phyloP scores from a whole-genome alignment of 2,888 invertebrate genomes.

The Scelioninae gen. 1 region DNA sequence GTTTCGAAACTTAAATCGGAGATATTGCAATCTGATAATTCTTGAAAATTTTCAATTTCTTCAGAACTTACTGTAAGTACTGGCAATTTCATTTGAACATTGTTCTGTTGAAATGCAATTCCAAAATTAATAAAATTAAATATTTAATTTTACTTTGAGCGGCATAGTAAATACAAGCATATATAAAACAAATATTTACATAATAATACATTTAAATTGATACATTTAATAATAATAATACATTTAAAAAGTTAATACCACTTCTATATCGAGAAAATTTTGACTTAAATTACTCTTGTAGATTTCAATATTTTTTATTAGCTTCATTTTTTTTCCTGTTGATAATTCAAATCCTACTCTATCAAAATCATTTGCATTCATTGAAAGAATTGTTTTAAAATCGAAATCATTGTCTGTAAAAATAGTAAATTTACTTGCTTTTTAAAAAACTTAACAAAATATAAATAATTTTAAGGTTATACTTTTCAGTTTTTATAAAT shows the following conservation, averaged over 20 bases:
- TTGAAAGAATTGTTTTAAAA: neutral
- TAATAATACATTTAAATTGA: too few relatives aligned
- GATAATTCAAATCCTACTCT: neutral
- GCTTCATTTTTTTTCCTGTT: neutral
- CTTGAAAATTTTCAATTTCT: slow-evolving; percentile 3
- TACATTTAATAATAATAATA: too few relatives aligned
- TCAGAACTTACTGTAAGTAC: neutral
- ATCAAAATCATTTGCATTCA: neutral
- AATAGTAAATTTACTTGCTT: too few relatives aligned
- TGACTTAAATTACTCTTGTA: neutral
- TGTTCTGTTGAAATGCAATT: neutral
- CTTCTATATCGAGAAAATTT: too few relatives aligned
- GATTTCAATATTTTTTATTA: neutral
- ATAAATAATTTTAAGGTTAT: too few relatives aligned
- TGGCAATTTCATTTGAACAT: neutral
- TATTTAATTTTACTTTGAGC: too few relatives aligned
- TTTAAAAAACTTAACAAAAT: too few relatives aligned
- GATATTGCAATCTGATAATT: neutral
- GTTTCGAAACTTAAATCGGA: neutral
- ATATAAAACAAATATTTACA: too few relatives aligned
- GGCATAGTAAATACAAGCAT: too few relatives aligned
- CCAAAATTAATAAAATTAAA: neutral
- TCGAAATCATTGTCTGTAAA: slow-evolving; percentile 11
- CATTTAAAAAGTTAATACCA: too few relatives aligned
- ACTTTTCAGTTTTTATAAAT: too few relatives aligned